Conservation (phyloP, 2,113 vertebrate species). For the Conger conger region DNA sequence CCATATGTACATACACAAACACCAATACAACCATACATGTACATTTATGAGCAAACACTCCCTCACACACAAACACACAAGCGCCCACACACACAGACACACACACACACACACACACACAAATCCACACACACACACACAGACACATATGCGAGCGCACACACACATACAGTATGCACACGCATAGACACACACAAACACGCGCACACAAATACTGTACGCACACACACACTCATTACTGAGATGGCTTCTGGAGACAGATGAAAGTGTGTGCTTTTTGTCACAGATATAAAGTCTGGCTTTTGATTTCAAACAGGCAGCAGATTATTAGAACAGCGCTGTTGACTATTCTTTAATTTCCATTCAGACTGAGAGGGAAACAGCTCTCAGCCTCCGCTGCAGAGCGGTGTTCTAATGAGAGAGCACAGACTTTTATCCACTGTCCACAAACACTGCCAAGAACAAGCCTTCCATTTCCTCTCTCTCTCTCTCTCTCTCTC, state of each 20-base stretch:
- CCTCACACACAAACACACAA: not conserved
- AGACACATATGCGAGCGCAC: not conserved
- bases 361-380: slow-evolving; percentile 6
- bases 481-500: not conserved
- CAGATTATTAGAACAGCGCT: not conserved
- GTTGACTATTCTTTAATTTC: not conserved
- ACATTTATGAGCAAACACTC: too few relatives aligned
- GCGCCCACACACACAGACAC: not conserved
- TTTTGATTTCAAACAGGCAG: not conserved
- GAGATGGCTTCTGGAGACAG: not conserved
- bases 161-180: not conserved
- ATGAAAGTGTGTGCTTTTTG: not conserved
- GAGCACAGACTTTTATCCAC: not conserved
- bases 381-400: not conserved
- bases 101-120: slow-evolving; percentile 6
- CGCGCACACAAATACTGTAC: not conserved
- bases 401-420: not conserved
- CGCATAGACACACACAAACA: not conserved
- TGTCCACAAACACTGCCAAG: slow-evolving; percentile 1
- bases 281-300: not conserved
- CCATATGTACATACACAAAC: slow-evolving; percentile 2
- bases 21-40: too few relatives aligned
- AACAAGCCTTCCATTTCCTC: not conserved
- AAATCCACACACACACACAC: not conserved
- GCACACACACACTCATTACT: not conserved